Evolutionary conservation across 1,140 invertebrate genomes (phyloP).

Genomic region (Euura saliciscinereae): DNA sequence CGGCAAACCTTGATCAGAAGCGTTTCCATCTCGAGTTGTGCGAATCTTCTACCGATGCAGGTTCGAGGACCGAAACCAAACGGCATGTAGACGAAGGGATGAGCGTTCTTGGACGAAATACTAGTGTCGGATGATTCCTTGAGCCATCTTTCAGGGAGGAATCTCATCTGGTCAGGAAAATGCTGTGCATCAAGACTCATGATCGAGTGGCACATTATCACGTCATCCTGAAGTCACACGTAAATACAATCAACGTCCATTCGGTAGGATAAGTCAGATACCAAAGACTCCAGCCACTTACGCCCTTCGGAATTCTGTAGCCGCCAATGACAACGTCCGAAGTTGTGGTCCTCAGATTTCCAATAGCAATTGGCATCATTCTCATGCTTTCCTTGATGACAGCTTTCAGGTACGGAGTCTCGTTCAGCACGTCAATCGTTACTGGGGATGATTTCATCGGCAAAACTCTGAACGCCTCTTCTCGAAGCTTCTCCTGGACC

Average conservation of each 20-base stretch:
- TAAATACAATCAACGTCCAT: too few species aligned
- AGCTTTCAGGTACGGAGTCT: slow-evolving; percentile 67
- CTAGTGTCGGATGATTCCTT: slow-evolving; percentile 39
- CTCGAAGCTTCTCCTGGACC: slow-evolving; percentile 69
- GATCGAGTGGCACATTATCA: slow-evolving; percentile 55
- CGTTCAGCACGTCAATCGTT: slow-evolving; percentile 60
- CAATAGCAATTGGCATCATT: slow-evolving; percentile 57
- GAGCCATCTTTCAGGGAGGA: slow-evolving; percentile 61
- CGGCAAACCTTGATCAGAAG: slow-evolving; percentile 47
- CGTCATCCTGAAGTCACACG: slow-evolving; percentile 49
- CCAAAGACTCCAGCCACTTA: slow-evolving; percentile 32
- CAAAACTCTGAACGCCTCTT: slow-evolving; percentile 65
- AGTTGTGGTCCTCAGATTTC: slow-evolving; percentile 54
- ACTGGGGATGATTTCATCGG: slow-evolving; percentile 56
- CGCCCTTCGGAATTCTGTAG: slow-evolving; percentile 57
- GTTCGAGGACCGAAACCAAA: slow-evolving; percentile 68
- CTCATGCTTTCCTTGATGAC: slow-evolving; percentile 73
- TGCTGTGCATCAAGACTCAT: slow-evolving; percentile 49
- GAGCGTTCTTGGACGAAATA: slow-evolving; percentile 46
- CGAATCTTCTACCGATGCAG: slow-evolving; percentile 56
- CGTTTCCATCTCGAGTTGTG: slow-evolving; percentile 56
- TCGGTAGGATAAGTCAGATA: too few species aligned
- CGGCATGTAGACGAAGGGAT: slow-evolving; percentile 68
- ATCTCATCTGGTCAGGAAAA: slow-evolving; percentile 54
- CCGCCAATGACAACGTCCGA: slow-evolving; percentile 52